phyloP scores from a whole-genome alignment of 1,140 invertebrate genomes.

The roundworm (Caenorhabditis elegans) region WBcel235 BX284603.4:4305001-4305500 shows the following conservation, averaged over 20 bases:
- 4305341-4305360: not conserved
- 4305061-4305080: too few species aligned
- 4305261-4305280: not conserved
- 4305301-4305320: not conserved
- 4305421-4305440: not conserved
- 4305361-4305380: not conserved
- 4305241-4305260: not conserved
- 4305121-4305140: too few species aligned
- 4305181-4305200: not conserved
- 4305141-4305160: too few species aligned
- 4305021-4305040: too few species aligned
- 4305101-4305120: too few species aligned
- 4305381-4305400: not conserved
- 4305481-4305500: not conserved
- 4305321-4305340: not conserved
- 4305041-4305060: too few species aligned
- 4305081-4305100: too few species aligned
- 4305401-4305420: not conserved
- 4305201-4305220: not conserved
- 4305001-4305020: too few species aligned
- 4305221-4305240: not conserved
- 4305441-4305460: not conserved
- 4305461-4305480: constrained; percentile 5
- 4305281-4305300: not conserved
- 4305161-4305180: not conserved